A percentile compares a stretch with the other conserved stretches of the same genome.
phyloP scores from a whole-genome alignment of 1,140 invertebrate genomes.

The Pogonomyrmex barbatus region DNA sequence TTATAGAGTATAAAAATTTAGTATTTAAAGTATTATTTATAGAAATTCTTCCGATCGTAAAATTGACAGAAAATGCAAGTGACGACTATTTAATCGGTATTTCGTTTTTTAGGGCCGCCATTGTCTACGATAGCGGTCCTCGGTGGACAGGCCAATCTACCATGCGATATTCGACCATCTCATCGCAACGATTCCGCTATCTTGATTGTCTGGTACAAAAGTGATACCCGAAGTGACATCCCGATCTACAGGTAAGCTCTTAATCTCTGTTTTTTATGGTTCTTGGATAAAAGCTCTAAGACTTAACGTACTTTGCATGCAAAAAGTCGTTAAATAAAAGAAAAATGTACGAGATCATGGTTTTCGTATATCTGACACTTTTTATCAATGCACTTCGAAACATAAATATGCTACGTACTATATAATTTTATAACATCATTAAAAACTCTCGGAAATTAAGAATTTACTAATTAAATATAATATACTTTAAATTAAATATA shows the following conservation, averaged over 20 bases:
- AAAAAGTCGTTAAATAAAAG: background rate
- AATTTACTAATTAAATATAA: background rate
- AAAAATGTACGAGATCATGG: background rate
- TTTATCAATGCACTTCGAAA: background rate
- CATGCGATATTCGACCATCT: slow-evolving; percentile 89
- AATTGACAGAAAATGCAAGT: slow-evolving; percentile 51
- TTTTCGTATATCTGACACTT: background rate
- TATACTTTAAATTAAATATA: background rate
- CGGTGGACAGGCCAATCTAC: slow-evolving; percentile 87
- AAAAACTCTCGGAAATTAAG: background rate
- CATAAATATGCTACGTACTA: background rate
- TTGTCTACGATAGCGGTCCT: slow-evolving; percentile 87
- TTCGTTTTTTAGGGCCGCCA: slow-evolving; percentile 87
- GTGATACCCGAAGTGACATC: slow-evolving; percentile 84
- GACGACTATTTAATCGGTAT: slow-evolving; percentile 77
- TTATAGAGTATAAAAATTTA: no score
- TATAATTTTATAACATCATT: background rate
- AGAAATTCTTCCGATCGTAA: background rate
- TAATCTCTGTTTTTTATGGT: slow-evolving; percentile 17
- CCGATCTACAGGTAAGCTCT: slow-evolving; percentile 89
- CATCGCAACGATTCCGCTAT: slow-evolving; percentile 87
- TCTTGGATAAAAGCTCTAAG: background rate
- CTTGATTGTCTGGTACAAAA: slow-evolving; percentile 90
- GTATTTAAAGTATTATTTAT: no score
- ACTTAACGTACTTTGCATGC: slow-evolving; percentile 18